Evolutionary conservation across 2,888 invertebrate genomes (phyloP), one percentile per base, ranked within the genome.

Genomic region (Eristalis tenax): DNA sequence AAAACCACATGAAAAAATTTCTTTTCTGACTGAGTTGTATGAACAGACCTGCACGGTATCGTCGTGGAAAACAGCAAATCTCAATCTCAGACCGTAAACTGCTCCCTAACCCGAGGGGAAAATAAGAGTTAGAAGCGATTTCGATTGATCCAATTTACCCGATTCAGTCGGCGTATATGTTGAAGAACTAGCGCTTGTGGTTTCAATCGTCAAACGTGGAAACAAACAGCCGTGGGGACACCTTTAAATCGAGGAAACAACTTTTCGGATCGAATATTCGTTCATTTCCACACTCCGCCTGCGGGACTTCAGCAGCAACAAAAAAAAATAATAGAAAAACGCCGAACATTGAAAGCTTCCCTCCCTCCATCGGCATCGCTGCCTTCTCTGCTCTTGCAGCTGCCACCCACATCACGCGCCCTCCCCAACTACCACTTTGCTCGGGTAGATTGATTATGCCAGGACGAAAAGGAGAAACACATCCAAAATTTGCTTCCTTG

Each of bases 391-490:
- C 5, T 50, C n/a, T 50, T 43, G 43, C 15, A 43, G 15, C n/a
- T 50, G 15, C 8, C 43, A 43, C 2, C 38, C 38, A 38, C 35
- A 32, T 38, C 40, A 8, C 22, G 15, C 22, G 22, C 18, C 15
- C 32, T n/a, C 23, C 2, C 35, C 68, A 61, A 28, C 38, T 43
- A 5, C 38, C 35, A 59, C 57, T 50, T 56, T 2, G 11, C 63
- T 66, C 73, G 73, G 50, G 50, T 64, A 78, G 77, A 82, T 86
- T 86, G 82, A 86, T 85, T 82, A 73, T 82, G 63, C 61, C 82
- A 82, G 74, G 57, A 78, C 69, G 65, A 74, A 81, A 69, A 69
- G 64, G 61, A 77, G 64, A 78, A 78, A 76, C 73, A 78, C 57
- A 85, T 74, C 69, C 78, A 78, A 77, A 82, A 78, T 70, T 77